Base-by-base conservation (phyloP, 2,888 invertebrate genomes). In the Apoda limacodes region DNA sequence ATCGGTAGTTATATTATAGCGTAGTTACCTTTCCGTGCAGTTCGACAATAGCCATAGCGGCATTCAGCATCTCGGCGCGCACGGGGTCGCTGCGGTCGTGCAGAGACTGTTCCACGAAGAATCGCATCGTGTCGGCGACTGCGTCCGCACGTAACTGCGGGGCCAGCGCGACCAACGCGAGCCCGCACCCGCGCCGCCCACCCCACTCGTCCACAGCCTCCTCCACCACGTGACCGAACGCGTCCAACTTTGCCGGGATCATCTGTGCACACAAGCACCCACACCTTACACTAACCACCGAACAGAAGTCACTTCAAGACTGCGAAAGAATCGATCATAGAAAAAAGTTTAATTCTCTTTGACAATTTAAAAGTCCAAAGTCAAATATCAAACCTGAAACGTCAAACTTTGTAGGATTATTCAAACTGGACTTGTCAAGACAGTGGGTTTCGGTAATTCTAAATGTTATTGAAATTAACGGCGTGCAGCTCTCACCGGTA, bases 1-100 rank as follows among this genome's bases (percentile, higher is more conserved):
- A n/a, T n/a, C n/a, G n/a, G n/a, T n/a, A n/a, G n/a, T 7, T 22
- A n/a, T 6, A 21, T 5, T 7, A 6, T 3, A 29, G 30, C 13
- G n/a, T n/a, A n/a, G n/a, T n/a, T 33, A 88, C 90, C 82, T 95
- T 95, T 15, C 98, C 98, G 69, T 98, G 97, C 31, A 91, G 78
- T 59, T 96, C 92, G 2, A 98, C 93, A 37, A 93, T 87, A 27
- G 90, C 90, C 44, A 96, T 85, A n/a, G 98, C 97, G 9, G 98
- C 95, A 41, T 89, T 88, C 34, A 97, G 82, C 97, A 99, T 98
- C 64, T 93, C 89, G 13, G 88, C 90, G 31, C 95, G 85, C 11
- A 95, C 95, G 21, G 83, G 81, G 45, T 88, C 86, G 59, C 89
- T 86, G 12, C 96, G 83, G 81, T 99, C 99, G 2, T 90, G 90